Conservation (phyloP, 2,113 vertebrate genomes). For the Marcusenius ussheri region DNA sequence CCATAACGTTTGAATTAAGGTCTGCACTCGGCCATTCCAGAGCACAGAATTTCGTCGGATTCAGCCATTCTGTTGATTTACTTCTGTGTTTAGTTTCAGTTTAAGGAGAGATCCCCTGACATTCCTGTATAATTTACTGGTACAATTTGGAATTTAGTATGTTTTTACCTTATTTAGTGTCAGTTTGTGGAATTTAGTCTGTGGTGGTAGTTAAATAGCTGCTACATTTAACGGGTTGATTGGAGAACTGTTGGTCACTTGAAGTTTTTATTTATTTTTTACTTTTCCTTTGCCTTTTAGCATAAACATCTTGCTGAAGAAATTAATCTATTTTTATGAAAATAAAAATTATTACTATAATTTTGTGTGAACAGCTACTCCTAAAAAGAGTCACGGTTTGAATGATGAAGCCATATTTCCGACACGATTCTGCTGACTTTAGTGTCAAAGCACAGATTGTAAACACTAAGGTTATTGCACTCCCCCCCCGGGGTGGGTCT, state of each 20-base stretch:
- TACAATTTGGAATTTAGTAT: background rate
- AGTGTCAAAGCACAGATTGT: background rate
- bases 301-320: background rate
- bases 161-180: background rate
- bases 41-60: background rate
- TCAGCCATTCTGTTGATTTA: background rate
- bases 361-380: background rate
- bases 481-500: background rate
- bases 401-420: background rate
- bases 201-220: background rate
- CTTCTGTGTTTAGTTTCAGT: background rate
- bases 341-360: background rate
- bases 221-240: background rate
- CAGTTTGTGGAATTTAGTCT: background rate
- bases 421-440: background rate
- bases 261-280: background rate
- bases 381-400: background rate
- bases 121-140: background rate
- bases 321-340: background rate
- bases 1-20: background rate
- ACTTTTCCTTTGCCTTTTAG: background rate
- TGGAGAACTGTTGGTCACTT: background rate
- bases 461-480: background rate
- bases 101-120: background rate
- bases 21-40: background rate